Evolutionary conservation across 30 jellyfish, hydroid and myxozoan species (phyloP).

Genomic region (Pelagia noctiluca): DNA sequence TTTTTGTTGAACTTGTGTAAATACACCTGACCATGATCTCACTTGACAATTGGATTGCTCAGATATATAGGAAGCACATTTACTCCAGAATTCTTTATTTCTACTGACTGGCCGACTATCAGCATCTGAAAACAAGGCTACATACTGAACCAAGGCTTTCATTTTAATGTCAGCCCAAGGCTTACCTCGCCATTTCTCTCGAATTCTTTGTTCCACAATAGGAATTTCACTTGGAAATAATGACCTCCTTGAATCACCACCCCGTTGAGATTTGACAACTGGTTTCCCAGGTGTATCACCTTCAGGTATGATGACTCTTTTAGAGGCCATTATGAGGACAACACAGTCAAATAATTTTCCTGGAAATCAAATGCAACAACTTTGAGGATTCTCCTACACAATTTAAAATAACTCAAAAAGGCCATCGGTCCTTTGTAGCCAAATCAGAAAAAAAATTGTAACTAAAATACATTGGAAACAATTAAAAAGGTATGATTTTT

Average conservation of each 20-base stretch:
- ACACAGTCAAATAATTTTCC: no score
- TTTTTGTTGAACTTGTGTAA: background rate
- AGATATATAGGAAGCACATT: background rate
- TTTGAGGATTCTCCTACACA: no score
- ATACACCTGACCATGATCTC: background rate
- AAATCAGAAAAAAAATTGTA: no score
- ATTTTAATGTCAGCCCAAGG: background rate
- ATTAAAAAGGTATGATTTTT: no score
- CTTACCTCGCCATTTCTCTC: background rate
- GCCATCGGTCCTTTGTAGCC: no score
- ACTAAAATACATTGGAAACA: no score
- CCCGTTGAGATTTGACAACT: background rate
- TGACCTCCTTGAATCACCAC: background rate
- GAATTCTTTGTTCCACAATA: background rate
- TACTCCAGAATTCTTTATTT: background rate
- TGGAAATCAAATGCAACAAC: no score
- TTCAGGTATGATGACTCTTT: background rate
- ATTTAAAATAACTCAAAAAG: no score
- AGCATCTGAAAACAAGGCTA: background rate
- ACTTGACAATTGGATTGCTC: background rate
- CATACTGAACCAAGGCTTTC: background rate
- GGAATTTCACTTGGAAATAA: background rate
- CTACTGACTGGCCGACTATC: background rate
- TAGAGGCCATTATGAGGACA: no score
- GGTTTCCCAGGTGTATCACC: background rate